A percentile compares a stretch with the other conserved stretches of the same genome.
These are phyloP conservation scores for Volucella bombylans DNA, from an alignment of 2,888 invertebrate species.

Conservation along the genomic window DNA sequence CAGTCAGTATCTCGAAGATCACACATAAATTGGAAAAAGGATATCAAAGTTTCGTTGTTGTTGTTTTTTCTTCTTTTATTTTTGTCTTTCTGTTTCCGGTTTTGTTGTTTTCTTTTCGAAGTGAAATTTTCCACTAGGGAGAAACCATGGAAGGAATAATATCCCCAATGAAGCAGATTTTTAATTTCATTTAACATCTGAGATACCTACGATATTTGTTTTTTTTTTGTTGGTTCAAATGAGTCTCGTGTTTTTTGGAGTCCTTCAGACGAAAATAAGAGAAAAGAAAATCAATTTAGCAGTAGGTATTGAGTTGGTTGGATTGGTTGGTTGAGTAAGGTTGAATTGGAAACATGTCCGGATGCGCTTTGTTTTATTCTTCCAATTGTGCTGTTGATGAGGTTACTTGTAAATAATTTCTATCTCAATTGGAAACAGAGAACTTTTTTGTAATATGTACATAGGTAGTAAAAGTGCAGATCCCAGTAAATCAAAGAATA, in stretches of 20 bases:
- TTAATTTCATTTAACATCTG: slow-evolving; percentile 57
- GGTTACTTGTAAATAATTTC: no score
- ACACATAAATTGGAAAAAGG: slow-evolving; percentile 61
- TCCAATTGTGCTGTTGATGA: no score
- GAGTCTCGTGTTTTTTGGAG: slow-evolving; percentile 7
- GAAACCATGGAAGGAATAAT: background rate
- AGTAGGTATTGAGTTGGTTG: no score
- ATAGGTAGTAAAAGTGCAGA: no score
- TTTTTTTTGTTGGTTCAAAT: background rate
- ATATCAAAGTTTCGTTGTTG: slow-evolving; percentile 26
- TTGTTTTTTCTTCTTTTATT: background rate
- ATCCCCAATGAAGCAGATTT: slow-evolving; percentile 56
- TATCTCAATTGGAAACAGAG: no score
- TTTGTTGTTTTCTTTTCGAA: slow-evolving; percentile 15
- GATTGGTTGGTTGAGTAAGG: no score
- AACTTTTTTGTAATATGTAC: no score
- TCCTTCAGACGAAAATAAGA: background rate
- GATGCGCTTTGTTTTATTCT: no score
- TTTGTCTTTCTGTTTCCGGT: background rate
- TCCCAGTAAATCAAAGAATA: no score
- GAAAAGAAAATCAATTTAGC: no score
- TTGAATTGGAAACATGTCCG: no score
- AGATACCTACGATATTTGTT: background rate
- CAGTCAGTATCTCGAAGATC: slow-evolving; percentile 54
- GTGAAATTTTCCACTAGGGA: slow-evolving; percentile 3